Base-by-base conservation (phyloP, 2,797 vertebrate genomes). In the Lacerta agilis region DNA sequence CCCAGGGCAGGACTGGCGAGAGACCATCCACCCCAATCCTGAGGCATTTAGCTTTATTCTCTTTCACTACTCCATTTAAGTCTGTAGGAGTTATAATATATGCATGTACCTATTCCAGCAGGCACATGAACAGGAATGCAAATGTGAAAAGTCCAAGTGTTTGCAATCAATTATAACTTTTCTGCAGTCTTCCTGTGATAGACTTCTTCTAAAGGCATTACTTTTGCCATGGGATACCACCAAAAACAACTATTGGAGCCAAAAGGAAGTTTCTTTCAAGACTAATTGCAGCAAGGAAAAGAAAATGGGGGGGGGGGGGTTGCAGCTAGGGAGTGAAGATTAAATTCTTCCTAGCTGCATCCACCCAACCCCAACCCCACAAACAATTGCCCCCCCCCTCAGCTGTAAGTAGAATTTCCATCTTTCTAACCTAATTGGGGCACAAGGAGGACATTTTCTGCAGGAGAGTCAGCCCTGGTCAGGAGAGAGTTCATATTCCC, bases 1-100 rank as follows among this genome's bases (percentile, higher is more conserved):
- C 87, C 86, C 88, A 79, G 87, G 93, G 89, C 87, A 87, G 83
- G 88, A 89, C 3, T 77, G 90, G 83, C 90, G 83, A 89, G 85
- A 88, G 72, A 33, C 80, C 25, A 69, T 41, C n/a, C 45, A 78
- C 61, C 23, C 61, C 38, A 88, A 76, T n/a, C 58, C 64, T 18
- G 78, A 81, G 61, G 27, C 55, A 13, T 87, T 66, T 20, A 43
- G 29, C n/a, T 77, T 83, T 77, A 36, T 69, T 33, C 33, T 82
- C 64, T 77, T 88, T 78, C 73, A 58, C 64, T 66, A n/a, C 79
- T 87, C n/a, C 23, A 25, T 64, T 87, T 45, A 76, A 66, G 73
- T 55, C 67, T 78, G 33, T 83, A 69, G 25, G 64, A 78, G 33
- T 38, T 58, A 41, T 81, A 81, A 43, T 43, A 72, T 58, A 45